Evolutionary conservation across 2,797 vertebrate genomes (phyloP), one percentile per base, ranked within the genome.

Genomic region (Mormyrus proboscirostris): DNA sequence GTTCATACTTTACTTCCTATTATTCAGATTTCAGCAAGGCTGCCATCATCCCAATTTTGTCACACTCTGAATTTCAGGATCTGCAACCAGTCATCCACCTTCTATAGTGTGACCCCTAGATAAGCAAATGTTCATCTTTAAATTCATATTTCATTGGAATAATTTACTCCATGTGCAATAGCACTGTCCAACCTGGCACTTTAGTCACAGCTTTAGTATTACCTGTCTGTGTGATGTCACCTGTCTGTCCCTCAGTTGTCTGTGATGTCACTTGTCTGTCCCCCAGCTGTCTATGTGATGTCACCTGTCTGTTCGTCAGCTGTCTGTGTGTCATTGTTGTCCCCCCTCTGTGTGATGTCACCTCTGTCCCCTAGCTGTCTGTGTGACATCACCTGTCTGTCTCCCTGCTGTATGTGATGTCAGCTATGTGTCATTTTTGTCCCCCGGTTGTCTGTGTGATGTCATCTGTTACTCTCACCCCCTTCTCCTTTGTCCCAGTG

Each of bases 401-500:
- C 89, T 29, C 25, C n/a, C 41, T 65, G 79, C 12, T 94, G 94
- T 93, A 91, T 92, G 55, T n/a, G 55, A 59, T 8, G 55, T 59
- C 55, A 59, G 6, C 55, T 2, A n/a, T 51, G 50, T 19, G 55
- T 59, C n/a, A 22, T 22, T 59, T 22, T 8, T 59, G 95, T 95
- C 93, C 94, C 8, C 41, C 44, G 65, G 85, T 22, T 69, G 6
- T 79, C 73, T 65, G 53, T 86, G 29, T 86, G 50, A 55, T 2
- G 55, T 86, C 41, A 22, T 8, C 53, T 51, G 41, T 84, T n/a
- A 53, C 51, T 89, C 89, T 91, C 89, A 47, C 22, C 82, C 86
- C 79, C 14, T 83, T 86, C 90, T 90, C 79, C 91, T 88, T 89
- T 85, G 91, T 92, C 93, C 92, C 93, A 95, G 92, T 94, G 94